These are phyloP conservation scores for Astyanax mexicanus DNA, from an alignment of 2,797 vertebrate genomes.

Conservation along the genomic window DNA sequence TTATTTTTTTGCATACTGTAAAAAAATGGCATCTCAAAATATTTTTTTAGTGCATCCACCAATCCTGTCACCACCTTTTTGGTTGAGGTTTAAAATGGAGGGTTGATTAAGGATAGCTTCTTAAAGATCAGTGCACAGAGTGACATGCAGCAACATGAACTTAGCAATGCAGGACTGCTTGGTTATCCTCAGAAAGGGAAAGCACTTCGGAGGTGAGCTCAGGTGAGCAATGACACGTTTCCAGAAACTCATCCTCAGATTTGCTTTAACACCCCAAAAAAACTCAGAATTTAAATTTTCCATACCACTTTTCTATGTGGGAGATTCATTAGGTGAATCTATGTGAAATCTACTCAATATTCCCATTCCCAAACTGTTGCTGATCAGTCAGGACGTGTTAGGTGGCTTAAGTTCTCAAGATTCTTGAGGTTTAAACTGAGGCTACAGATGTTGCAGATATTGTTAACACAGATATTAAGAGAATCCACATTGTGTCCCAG, in stretches of 20 bases:
- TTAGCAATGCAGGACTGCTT: background rate
- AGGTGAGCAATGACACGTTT: background rate
- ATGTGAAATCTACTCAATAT: background rate
- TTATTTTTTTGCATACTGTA: too few relatives aligned
- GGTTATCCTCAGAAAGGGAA: background rate
- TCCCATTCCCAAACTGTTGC: too few relatives aligned
- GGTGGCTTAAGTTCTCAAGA: background rate
- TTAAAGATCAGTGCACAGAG: background rate
- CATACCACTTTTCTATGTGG: too few relatives aligned
- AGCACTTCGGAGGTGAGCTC: background rate
- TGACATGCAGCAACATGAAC: constrained; percentile 25
- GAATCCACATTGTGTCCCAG: too few relatives aligned
- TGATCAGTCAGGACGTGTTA: background rate
- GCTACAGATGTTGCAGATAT: background rate
- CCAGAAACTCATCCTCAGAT: background rate
- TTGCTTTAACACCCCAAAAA: background rate
- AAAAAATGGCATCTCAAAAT: too few relatives aligned
- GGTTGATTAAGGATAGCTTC: background rate
- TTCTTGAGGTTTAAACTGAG: background rate
- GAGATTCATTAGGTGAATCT: too few relatives aligned
- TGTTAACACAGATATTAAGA: too few relatives aligned
- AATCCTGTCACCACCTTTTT: background rate
- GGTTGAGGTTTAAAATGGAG: background rate
- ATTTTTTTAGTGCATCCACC: too few relatives aligned
- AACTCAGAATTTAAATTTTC: background rate